Conservation (phyloP, 2,888 invertebrate genomes). For the Lamproptera curius region DNA sequence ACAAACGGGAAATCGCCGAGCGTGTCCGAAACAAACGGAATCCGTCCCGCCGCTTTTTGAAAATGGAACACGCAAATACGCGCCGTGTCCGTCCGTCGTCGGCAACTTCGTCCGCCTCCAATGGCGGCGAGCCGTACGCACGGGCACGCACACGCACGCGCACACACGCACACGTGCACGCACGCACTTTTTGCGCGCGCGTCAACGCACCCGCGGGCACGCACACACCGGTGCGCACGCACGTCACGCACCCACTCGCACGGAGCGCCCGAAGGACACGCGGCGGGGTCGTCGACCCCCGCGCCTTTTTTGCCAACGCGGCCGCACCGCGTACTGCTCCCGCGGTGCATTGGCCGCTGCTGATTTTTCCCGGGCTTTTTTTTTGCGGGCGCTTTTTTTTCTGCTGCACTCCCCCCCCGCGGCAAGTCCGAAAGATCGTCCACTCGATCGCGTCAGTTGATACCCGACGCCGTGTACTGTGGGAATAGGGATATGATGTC, state of each 20-base stretch:
- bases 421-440: slow-evolving; percentile 54
- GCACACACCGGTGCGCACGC: slow-evolving; percentile 43
- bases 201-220: slow-evolving; percentile 47
- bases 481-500: slow-evolving; percentile 65
- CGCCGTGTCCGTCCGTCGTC: slow-evolving; percentile 35
- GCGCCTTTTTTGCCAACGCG: slow-evolving; percentile 68
- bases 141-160: slow-evolving; percentile 37
- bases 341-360: slow-evolving; percentile 67
- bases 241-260: slow-evolving; percentile 56
- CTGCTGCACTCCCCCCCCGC: too few species aligned
- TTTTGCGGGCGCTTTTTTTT: too few species aligned
- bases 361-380: slow-evolving; percentile 39
- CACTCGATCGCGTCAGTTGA: slow-evolving; percentile 50
- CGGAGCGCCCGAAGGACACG: slow-evolving; percentile 67
- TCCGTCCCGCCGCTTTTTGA: slow-evolving; percentile 25
- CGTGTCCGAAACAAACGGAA: slow-evolving; percentile 31
- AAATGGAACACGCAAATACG: slow-evolving; percentile 26
- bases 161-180: slow-evolving; percentile 24
- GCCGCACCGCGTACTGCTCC: slow-evolving; percentile 60
- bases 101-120: slow-evolving; percentile 44
- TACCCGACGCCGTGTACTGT: slow-evolving; percentile 46
- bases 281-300: slow-evolving; percentile 68
- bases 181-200: slow-evolving; percentile 42
- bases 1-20: slow-evolving; percentile 23
- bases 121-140: slow-evolving; percentile 60